Conservation (phyloP, 2,797 vertebrate genomes). For the Mionectes olivaceus region DNA sequence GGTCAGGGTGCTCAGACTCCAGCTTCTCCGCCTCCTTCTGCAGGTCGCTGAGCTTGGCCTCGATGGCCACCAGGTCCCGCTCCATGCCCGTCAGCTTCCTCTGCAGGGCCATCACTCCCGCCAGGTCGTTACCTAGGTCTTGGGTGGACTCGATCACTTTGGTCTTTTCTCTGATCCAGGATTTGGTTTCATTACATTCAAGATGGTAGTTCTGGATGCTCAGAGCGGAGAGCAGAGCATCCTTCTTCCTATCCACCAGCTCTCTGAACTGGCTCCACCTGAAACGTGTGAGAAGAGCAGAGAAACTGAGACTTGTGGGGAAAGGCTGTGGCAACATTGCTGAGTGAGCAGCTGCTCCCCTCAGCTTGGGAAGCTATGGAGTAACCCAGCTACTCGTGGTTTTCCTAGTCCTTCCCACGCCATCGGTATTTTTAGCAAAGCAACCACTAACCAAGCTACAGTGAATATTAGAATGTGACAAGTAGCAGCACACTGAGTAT, state of each 20-base stretch:
- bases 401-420: neutral
- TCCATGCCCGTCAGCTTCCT: constrained; percentile 98
- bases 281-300: neutral
- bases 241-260: constrained; percentile 96
- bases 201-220: constrained; percentile 99
- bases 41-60: constrained; percentile 93
- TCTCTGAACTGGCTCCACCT: constrained; percentile 99
- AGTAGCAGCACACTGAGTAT: neutral
- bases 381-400: neutral
- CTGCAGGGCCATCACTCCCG: constrained; percentile 96
- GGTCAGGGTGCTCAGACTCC: constrained; percentile 90
- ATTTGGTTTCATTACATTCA: constrained; percentile 98
- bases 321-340: neutral
- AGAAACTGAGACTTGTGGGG: neutral
- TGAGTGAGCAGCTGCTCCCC: neutral
- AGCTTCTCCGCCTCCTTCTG: constrained; percentile 93
- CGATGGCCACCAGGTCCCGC: constrained; percentile 94
- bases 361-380: neutral
- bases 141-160: constrained; percentile 99
- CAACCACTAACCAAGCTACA: neutral
- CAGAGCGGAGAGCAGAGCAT: constrained; percentile 90
- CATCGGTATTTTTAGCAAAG: neutral
- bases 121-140: constrained; percentile 95
- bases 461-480: neutral
- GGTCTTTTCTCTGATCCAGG: constrained; percentile 99